Evolutionary conservation across 2,888 invertebrate genomes (phyloP), one percentile per base, ranked within the genome.

Genomic region (Sarcophaga rosellei): DNA sequence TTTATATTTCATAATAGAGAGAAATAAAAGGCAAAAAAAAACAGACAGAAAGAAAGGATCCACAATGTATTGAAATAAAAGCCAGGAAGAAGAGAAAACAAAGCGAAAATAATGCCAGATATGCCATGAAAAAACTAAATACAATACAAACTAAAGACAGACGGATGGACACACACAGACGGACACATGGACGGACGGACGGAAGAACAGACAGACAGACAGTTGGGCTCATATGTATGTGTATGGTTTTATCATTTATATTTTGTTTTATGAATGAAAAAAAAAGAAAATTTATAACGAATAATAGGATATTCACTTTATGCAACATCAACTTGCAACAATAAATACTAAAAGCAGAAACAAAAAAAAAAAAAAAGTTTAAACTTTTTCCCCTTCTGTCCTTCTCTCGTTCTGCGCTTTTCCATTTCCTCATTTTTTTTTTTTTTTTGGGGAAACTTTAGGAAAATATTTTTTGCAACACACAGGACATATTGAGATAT

Each of bases 1-100:
- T 68, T 69, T 69, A 69, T 53, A 53, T 53, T 53, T 53, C 17
- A 53, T 53, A 53, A n/a, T n/a, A 62, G 57, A 61, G 68, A 44
- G 61, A 65, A 77, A 61, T 47, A 68, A n/a, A 77, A 77, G 44
- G 61, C 44, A 6, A 68, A 61, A 57, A 44, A 8, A 23, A 11
- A 63, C 17, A 75, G n/a, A 17, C 25, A 53, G 23, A 53, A 6
- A 47, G n/a, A 23, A 65, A 35, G 17, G 53, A 17, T 17, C 53
- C 53, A 53, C 15, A 53, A 53, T 53, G 53, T 35, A 35, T 53
- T 53, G 17, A 53, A 53, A 53, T 15, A 53, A 53, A 53, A 53
- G 12, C 53, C 53, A 53, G 53, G 53, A 53, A 17, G 53, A 53
- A 53, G 53, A 17, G 17, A 15, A 53, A 53, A 53, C 53, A 53